Base-by-base conservation (phyloP, 2,113 vertebrate genomes). In the Psettodes erumei region DNA sequence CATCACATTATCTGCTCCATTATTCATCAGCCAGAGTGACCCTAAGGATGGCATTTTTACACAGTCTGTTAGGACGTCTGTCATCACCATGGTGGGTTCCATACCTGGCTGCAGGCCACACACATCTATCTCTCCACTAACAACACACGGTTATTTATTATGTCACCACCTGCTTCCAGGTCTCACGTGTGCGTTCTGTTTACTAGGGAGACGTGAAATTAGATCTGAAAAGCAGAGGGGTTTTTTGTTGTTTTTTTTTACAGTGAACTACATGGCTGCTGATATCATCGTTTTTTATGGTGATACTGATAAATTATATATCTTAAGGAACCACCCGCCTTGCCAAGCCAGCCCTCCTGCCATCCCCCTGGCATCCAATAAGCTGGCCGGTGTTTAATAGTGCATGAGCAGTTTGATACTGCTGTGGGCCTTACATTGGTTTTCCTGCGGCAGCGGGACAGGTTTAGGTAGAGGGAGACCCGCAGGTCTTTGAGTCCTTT, bases 381-480 rank as follows among this genome's bases (percentile, higher is more conserved):
- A 81, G 69, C 71, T 53, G 66, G 62, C 61, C 1, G 3, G 47
- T 71, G 83, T 67, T 86, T 78, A 90, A 88, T 76, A 90, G 72
- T 81, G 82, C 75, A 71, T 73, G 77, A 85, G 72, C 55, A n/a
- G 50, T 70, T 79, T 78, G 76, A 72, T 76, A 47, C 28, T 33
- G 56, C 74, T n/a, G 60, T 66, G 77, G 35, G 42, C 5, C 96
- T 95, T 93, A 98, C 98, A 0, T 97, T 99, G 89, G 96, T 97
- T 95, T 99, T 99, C 73, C 98, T 95, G 70, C 98, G 96, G 83
- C 98, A 99, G 61, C 98, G 95, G 32, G 98, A 99, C 51, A 99
- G 69, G 82, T 96, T 99, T 37, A 99, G 95, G 90, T 98, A 99
- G 1, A 99, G 92, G 0, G 98, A 98, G 61, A 99, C 96, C 65